A percentile compares a stretch with the other conserved stretches of the same genome.
Conservation (phyloP, 1,140 invertebrate species). For the Scaptomyza montana region DNA sequence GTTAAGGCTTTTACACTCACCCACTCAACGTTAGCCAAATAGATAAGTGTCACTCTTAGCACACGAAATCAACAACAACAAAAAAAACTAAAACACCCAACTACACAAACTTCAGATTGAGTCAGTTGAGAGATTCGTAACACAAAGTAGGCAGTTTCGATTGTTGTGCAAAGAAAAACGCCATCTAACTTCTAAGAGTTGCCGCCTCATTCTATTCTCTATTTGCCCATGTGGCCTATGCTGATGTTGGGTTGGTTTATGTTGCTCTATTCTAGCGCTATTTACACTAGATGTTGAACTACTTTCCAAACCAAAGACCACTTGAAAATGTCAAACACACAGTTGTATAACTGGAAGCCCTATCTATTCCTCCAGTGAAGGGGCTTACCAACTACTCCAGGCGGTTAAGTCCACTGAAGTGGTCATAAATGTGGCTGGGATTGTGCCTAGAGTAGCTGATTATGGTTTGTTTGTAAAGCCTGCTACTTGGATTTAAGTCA, state of each 20-base stretch:
- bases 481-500: slow-evolving; percentile 73
- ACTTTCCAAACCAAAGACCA: slow-evolving; percentile 58
- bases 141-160: slow-evolving; percentile 48
- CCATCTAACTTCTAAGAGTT: slow-evolving; percentile 39
- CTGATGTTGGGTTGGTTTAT: slow-evolving; percentile 13
- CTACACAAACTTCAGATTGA: slow-evolving; percentile 6
- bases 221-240: slow-evolving; percentile 23
- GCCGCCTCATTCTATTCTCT: slow-evolving; percentile 13
- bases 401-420: slow-evolving; percentile 55
- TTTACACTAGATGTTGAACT: slow-evolving; percentile 72
- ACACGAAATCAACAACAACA: slow-evolving; percentile 25
- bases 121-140: slow-evolving; percentile 24
- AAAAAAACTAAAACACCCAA: not conserved
- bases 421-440: slow-evolving; percentile 70
- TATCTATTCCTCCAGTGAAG: slow-evolving; percentile 31
- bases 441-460: slow-evolving; percentile 68
- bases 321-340: slow-evolving; percentile 72
- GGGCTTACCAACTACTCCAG: slow-evolving; percentile 50
- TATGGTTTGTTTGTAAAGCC: slow-evolving; percentile 57
- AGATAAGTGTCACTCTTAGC: slow-evolving; percentile 74
- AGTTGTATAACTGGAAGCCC: slow-evolving; percentile 64
- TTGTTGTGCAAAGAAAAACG: slow-evolving; percentile 52
- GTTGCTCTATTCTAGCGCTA: slow-evolving; percentile 43
- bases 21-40: slow-evolving; percentile 11
- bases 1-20: slow-evolving; percentile 52